A percentile compares a stretch with the other conserved stretches of the same genome.
These are phyloP conservation scores for Vidua macroura DNA, from an alignment of 2,113 vertebrate genomes.

Conservation along the genomic window DNA sequence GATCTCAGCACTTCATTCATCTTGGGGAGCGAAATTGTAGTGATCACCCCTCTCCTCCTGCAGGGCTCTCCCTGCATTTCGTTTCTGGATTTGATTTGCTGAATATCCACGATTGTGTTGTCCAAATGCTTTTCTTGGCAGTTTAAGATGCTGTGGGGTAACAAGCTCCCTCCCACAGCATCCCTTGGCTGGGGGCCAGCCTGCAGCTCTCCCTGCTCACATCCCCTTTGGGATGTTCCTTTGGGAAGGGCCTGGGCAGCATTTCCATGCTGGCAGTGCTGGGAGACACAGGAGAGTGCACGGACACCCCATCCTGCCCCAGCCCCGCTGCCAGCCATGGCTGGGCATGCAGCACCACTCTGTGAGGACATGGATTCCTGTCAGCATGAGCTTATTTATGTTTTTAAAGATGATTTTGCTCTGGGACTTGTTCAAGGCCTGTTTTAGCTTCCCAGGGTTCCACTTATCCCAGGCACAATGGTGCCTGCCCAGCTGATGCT, in stretches of 20 bases:
- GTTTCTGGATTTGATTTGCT: background rate
- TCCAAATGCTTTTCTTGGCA: background rate
- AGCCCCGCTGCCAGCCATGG: accelerated
- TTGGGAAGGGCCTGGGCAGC: background rate
- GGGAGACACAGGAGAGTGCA: background rate
- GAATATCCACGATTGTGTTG: accelerated
- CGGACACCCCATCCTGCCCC: accelerated
- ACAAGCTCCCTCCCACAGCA: background rate
- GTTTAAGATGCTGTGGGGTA: accelerated
- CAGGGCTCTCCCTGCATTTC: background rate
- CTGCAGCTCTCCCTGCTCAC: background rate
- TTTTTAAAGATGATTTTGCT: background rate
- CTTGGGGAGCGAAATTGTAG: background rate
- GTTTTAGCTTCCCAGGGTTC: background rate
- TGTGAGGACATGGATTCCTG: accelerated
- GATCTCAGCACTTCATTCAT: background rate
- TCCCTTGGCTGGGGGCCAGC: background rate
- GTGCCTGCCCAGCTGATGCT: background rate
- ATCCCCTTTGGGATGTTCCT: background rate
- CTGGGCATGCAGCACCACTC: background rate
- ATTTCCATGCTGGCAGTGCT: background rate
- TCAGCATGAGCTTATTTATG: background rate
- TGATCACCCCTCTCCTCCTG: background rate
- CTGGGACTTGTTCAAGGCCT: background rate
- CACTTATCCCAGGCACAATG: accelerated